A percentile compares a stretch with the other conserved stretches of the same genome.
Evolutionary conservation across 2,113 vertebrate species (phyloP).

Genomic region (Leucoraja erinaceus): DNA sequence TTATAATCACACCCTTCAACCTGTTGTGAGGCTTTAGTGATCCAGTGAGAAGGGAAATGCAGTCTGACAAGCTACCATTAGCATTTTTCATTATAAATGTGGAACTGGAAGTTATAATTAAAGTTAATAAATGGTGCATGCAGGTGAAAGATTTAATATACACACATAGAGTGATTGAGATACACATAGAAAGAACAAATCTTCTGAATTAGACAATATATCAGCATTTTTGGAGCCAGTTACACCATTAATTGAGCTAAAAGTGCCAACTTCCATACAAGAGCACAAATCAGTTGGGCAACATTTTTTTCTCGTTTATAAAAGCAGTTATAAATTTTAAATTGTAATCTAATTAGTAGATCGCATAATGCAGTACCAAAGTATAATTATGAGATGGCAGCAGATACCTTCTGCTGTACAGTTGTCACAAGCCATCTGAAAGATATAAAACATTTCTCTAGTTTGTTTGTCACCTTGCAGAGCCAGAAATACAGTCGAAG

Average conservation of each 20-base stretch:
- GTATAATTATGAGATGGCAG: conserved; percentile 78
- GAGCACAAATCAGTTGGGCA: background rate
- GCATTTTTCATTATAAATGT: background rate
- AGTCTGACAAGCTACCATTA: background rate
- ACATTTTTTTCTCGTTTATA: background rate
- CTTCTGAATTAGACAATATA: background rate
- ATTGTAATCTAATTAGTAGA: conserved; percentile 47
- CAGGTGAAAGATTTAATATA: background rate
- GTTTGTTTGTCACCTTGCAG: conserved; percentile 85
- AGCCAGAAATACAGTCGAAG: conserved; percentile 70
- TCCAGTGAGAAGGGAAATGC: background rate
- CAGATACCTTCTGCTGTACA: conserved; percentile 99
- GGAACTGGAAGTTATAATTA: background rate
- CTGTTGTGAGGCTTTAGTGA: background rate
- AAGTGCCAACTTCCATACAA: background rate
- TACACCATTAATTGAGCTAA: background rate
- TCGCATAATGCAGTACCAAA: conserved; percentile 67
- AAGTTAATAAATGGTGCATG: background rate
- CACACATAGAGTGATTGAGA: background rate
- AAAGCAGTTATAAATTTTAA: background rate
- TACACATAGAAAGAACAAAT: background rate
- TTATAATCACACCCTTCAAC: background rate
- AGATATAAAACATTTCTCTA: conserved; percentile 94
- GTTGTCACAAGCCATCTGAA: conserved; percentile 98
- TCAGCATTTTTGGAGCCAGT: background rate